These are phyloP conservation scores for Scomber japonicus DNA, from an alignment of 2,113 vertebrate genomes.

Conservation along the genomic window DNA sequence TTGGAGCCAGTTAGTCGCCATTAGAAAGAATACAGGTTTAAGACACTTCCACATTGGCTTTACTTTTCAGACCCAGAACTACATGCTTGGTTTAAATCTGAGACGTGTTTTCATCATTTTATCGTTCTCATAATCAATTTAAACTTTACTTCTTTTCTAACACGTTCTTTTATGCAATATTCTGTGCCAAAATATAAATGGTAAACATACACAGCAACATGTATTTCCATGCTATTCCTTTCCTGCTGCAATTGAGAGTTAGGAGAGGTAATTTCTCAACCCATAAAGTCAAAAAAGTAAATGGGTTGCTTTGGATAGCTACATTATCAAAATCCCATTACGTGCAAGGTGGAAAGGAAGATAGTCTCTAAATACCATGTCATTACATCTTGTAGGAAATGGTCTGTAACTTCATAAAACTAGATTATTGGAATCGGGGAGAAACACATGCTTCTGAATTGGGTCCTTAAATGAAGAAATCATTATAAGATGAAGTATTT, in stretches of 20 bases:
- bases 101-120: background rate
- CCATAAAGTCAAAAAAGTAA: background rate
- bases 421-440: background rate
- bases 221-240: no score
- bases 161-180: background rate
- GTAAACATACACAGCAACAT: no score
- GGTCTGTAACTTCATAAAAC: background rate
- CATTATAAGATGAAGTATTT: background rate
- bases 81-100: background rate
- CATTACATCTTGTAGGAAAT: constrained; percentile 8
- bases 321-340: background rate
- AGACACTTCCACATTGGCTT: no score
- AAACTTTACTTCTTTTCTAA: no score
- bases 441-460: background rate
- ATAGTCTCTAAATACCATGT: background rate
- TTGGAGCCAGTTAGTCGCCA: no score
- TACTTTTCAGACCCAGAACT: no score
- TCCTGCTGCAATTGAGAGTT: no score
- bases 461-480: background rate
- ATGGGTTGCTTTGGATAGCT: background rate
- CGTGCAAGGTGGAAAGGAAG: background rate
- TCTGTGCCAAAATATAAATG: no score
- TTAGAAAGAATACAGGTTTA: background rate
- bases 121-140: no score
- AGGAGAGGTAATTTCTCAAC: no score